Evolutionary conservation across 2,113 vertebrate species (phyloP).

Genomic region (Notothenia coriiceps): DNA sequence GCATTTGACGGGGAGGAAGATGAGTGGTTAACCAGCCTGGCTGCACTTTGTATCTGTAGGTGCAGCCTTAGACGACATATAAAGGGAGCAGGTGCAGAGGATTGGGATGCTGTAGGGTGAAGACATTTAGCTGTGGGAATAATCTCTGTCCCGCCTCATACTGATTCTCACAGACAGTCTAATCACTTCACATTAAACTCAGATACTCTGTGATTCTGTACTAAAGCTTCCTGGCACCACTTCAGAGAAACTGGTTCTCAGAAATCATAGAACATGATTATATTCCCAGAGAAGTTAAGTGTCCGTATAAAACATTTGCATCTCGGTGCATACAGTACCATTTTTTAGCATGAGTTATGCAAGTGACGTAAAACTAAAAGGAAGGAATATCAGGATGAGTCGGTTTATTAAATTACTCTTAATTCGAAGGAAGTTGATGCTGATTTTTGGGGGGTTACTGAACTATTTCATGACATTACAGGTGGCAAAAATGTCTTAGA

Average conservation of each 20-base stretch:
- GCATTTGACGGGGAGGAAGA: too few relatives aligned
- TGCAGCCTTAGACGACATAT: neutral
- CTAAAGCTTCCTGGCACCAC: neutral
- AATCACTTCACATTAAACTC: conserved; percentile 7
- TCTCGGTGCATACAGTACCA: neutral
- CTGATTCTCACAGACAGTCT: conserved; percentile 17
- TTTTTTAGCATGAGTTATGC: neutral
- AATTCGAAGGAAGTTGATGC: too few relatives aligned
- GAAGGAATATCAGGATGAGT: too few relatives aligned
- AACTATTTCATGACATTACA: too few relatives aligned
- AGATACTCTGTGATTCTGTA: neutral
- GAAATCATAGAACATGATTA: conserved; percentile 9
- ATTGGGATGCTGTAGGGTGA: conserved; percentile 11
- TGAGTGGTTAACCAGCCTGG: neutral
- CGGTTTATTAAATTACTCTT: too few relatives aligned
- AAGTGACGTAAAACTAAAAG: too few relatives aligned
- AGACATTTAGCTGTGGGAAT: conserved; percentile 21
- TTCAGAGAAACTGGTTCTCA: neutral
- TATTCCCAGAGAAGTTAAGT: too few relatives aligned
- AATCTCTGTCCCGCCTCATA: neutral
- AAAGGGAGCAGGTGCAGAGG: conserved; percentile 20
- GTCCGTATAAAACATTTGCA: too few relatives aligned
- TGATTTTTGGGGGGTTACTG: too few relatives aligned
- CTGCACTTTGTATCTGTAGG: neutral
- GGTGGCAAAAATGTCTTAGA: neutral